Percentiles rank a stretch among this genome's conserved stretches.
Conservation (phyloP, 2,888 invertebrate genomes). For the Tenthredo livida region DNA sequence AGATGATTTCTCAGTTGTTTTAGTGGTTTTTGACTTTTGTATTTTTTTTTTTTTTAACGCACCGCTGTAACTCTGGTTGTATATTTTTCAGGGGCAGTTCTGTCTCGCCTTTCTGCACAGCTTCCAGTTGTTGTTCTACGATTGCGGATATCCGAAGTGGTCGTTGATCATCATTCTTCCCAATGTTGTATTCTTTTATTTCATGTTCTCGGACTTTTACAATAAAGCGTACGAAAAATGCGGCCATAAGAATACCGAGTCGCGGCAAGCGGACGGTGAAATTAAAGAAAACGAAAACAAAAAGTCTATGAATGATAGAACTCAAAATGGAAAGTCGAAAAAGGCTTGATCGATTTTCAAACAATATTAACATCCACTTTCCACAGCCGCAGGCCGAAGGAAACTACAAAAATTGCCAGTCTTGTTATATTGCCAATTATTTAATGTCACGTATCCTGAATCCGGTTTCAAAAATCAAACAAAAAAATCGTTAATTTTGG, state of each 20-base stretch:
- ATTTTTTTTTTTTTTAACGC: no score
- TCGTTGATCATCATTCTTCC: constrained; percentile 91
- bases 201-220: constrained; percentile 95
- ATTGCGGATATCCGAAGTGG: constrained; percentile 94
- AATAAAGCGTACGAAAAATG: constrained; percentile 83
- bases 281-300: constrained; percentile 47
- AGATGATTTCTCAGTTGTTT: background rate
- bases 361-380: background rate
- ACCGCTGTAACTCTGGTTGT: constrained; percentile 16
- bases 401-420: background rate
- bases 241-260: background rate
- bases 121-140: constrained; percentile 90
- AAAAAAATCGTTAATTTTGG: background rate
- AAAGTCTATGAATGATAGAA: constrained; percentile 46
- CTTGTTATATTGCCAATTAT: background rate
- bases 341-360: constrained; percentile 34
- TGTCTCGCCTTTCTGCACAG: constrained; percentile 93
- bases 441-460: background rate
- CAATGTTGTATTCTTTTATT: constrained; percentile 95
- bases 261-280: constrained; percentile 54
- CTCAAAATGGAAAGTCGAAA: constrained; percentile 60
- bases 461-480: background rate
- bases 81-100: constrained; percentile 90
- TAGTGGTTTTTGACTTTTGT: background rate
- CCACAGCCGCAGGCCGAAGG: background rate